Percentiles rank a stretch among this genome's conserved stretches.
phyloP scores from a whole-genome alignment of 2,113 vertebrate species.

The Fregetta grallaria region DNA sequence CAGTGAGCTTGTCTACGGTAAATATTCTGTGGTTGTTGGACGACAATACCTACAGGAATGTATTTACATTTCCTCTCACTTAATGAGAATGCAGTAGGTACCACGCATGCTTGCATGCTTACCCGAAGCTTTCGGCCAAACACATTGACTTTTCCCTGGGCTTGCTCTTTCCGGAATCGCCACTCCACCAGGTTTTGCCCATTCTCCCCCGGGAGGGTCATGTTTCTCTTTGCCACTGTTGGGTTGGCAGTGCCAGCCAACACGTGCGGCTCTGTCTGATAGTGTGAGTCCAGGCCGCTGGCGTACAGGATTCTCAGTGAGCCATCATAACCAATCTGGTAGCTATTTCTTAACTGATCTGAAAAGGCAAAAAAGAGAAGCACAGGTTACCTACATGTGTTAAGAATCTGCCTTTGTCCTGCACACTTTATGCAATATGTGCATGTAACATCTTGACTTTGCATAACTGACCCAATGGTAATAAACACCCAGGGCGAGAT shows the following conservation, averaged over 20 bases:
- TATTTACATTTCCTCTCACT: not conserved
- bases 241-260: slow-evolving; percentile 94
- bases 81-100: not conserved
- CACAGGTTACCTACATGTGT: not conserved
- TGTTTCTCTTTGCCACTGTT: slow-evolving; percentile 91
- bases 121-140: slow-evolving; percentile 97
- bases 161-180: slow-evolving; percentile 95
- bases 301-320: slow-evolving; percentile 92
- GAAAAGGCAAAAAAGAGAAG: slow-evolving; percentile 5
- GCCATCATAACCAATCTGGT: slow-evolving; percentile 92
- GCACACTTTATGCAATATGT: not conserved
- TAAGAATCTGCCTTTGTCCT: not conserved
- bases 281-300: slow-evolving; percentile 94
- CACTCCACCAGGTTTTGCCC: slow-evolving; percentile 97
- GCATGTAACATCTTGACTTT: not conserved
- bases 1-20: not conserved
- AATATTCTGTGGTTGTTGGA: not conserved
- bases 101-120: not conserved
- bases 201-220: slow-evolving; percentile 92
- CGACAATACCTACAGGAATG: not conserved
- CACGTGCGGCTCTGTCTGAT: slow-evolving; percentile 94
- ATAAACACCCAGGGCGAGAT: not conserved
- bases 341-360: slow-evolving; percentile 95
- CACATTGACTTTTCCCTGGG: slow-evolving; percentile 92
- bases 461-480: not conserved